Conservation (phyloP, 2,797 vertebrate genomes). For the Thunnus albacares region DNA sequence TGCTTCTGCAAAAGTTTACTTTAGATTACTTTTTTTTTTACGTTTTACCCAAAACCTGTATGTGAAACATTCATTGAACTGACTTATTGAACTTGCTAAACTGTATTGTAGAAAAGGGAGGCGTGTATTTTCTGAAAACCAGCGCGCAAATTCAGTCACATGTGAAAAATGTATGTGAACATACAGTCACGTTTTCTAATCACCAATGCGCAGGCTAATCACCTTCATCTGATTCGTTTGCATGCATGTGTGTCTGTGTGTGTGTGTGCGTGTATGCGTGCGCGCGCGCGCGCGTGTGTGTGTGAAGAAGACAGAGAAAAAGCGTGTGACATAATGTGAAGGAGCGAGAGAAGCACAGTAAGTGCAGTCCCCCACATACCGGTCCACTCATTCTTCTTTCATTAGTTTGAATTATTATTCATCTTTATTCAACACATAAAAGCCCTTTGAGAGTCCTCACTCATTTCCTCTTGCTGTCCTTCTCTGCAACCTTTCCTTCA, state of each 20-base stretch:
- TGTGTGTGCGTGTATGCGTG: conserved; percentile 9
- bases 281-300: conserved; percentile 10
- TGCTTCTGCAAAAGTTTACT: conserved; percentile 44
- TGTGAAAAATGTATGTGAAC: conserved; percentile 3
- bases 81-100: background rate
- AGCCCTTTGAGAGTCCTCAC: conserved; percentile 14
- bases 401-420: conserved; percentile 33
- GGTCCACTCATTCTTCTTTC: conserved; percentile 27
- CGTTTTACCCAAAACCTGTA: background rate
- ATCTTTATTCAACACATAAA: conserved; percentile 41
- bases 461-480: background rate
- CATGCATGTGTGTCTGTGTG: conserved; percentile 6
- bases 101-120: background rate
- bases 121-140: background rate
- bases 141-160: background rate
- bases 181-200: conserved; percentile 24
- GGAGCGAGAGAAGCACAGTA: conserved; percentile 4
- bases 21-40: conserved; percentile 4
- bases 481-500: background rate
- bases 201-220: background rate
- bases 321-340: background rate
- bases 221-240: conserved; percentile 1
- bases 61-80: background rate
- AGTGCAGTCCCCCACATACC: conserved; percentile 28
- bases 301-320: background rate